phyloP scores from a whole-genome alignment of 2,888 invertebrate species.

The Tetranychus truncatus region DNA sequence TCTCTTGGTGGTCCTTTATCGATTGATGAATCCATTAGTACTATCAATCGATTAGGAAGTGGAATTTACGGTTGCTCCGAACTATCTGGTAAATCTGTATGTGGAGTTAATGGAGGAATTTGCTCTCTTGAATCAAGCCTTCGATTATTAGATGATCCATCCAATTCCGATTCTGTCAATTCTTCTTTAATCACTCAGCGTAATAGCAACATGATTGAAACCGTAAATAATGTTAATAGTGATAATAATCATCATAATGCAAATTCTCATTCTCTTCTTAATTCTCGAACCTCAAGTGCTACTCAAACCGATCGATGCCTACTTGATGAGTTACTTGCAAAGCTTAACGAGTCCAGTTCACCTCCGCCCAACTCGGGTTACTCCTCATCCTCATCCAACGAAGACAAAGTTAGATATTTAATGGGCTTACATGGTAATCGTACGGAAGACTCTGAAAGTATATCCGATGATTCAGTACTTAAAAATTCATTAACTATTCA shows the following conservation, averaged over 20 bases:
- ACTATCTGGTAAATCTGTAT: background rate
- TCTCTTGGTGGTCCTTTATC: slow-evolving; percentile 3
- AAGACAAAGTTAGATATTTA: slow-evolving; percentile 24
- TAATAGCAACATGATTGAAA: slow-evolving; percentile 6
- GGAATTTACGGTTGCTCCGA: background rate
- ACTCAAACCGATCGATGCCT: slow-evolving; percentile 27
- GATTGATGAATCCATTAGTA: background rate
- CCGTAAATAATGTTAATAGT: background rate
- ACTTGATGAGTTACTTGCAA: slow-evolving; percentile 24
- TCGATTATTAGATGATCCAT: background rate
- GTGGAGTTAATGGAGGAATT: background rate
- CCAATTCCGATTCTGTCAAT: background rate
- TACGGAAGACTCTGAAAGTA: slow-evolving; percentile 21
- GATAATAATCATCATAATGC: background rate
- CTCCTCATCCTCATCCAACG: slow-evolving; percentile 23
- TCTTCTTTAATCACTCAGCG: background rate
- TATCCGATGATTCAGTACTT: slow-evolving; percentile 22
- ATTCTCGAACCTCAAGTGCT: slow-evolving; percentile 7
- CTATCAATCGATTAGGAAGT: too few relatives aligned
- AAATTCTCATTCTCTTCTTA: background rate
- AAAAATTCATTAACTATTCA: slow-evolving; percentile 20
- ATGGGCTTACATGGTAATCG: slow-evolving; percentile 20
- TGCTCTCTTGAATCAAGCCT: background rate
- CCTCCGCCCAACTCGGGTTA: slow-evolving; percentile 25
- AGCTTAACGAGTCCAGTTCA: slow-evolving; percentile 21